phyloP scores from a whole-genome alignment of 2,113 vertebrate species.

The Corythornis madagascariensis region DNA sequence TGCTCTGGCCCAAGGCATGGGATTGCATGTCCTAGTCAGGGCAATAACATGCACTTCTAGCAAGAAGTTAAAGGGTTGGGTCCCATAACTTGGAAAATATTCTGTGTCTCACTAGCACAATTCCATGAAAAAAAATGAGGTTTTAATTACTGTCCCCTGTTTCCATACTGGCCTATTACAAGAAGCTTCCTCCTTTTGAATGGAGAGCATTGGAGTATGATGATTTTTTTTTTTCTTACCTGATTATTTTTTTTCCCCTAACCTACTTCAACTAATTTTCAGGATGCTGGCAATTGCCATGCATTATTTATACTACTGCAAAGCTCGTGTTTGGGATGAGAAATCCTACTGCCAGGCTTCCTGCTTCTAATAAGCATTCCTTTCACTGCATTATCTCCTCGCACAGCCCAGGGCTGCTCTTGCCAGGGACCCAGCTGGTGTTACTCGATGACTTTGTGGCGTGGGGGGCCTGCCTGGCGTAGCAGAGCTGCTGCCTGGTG shows the following conservation, averaged over 20 bases:
- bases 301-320: slow-evolving; percentile 62
- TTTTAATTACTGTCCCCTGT: background rate
- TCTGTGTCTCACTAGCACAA: background rate
- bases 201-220: background rate
- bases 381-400: slow-evolving; percentile 38
- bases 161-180: background rate
- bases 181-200: background rate
- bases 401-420: slow-evolving; percentile 41
- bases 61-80: background rate
- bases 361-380: slow-evolving; percentile 54
- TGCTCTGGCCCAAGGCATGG: background rate
- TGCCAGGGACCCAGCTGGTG: slow-evolving; percentile 68
- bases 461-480: slow-evolving; percentile 15
- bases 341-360: slow-evolving; percentile 41
- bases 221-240: background rate
- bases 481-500: background rate
- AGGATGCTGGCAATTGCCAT: slow-evolving; percentile 43
- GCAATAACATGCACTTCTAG: too few relatives aligned
- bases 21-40: rapidly evolving
- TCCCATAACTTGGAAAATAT: background rate
- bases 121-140: background rate
- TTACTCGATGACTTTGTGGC: slow-evolving; percentile 30
- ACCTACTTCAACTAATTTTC: slow-evolving; percentile 60
- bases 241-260: background rate
- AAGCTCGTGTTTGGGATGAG: slow-evolving; percentile 36